phyloP scores from a whole-genome alignment of 2,888 invertebrate genomes.

The Melanotus villosus region DNA sequence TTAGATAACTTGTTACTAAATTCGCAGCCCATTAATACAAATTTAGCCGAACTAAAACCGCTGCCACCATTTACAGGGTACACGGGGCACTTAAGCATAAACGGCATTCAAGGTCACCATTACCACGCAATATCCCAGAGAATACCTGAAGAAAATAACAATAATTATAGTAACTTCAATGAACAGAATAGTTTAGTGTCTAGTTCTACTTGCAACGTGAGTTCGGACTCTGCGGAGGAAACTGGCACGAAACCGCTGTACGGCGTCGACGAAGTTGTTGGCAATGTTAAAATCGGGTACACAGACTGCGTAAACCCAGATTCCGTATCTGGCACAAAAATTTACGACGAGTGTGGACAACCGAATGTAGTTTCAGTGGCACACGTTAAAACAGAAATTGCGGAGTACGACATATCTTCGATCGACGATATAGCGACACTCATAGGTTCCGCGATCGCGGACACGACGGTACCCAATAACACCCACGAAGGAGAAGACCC shows the following conservation, averaged over 20 bases:
- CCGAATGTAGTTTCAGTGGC: conserved; percentile 68
- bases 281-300: conserved; percentile 64
- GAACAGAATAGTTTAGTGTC: conserved; percentile 81
- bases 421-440: conserved; percentile 90
- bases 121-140: conserved; percentile 88
- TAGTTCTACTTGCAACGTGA: conserved; percentile 78
- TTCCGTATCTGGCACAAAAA: conserved; percentile 71
- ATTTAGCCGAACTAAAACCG: conserved; percentile 86
- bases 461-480: conserved; percentile 87
- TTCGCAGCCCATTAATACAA: conserved; percentile 73
- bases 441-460: conserved; percentile 90
- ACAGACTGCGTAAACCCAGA: conserved; percentile 70
- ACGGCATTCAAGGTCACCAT: conserved; percentile 90
- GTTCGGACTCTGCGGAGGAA: conserved; percentile 73
- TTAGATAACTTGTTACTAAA: conserved; percentile 78
- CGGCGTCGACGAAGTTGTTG: conserved; percentile 69
- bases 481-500: conserved; percentile 75
- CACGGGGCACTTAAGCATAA: conserved; percentile 88
- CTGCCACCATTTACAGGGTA: conserved; percentile 89
- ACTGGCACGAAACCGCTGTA: conserved; percentile 69
- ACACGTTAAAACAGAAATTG: conserved; percentile 72
- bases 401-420: conserved; percentile 78
- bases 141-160: conserved; percentile 82
- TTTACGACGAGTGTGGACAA: conserved; percentile 72
- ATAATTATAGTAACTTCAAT: conserved; percentile 70